phyloP scores from a whole-genome alignment of 2,888 invertebrate genomes.

The Stenchaetothrips biformis region DNA sequence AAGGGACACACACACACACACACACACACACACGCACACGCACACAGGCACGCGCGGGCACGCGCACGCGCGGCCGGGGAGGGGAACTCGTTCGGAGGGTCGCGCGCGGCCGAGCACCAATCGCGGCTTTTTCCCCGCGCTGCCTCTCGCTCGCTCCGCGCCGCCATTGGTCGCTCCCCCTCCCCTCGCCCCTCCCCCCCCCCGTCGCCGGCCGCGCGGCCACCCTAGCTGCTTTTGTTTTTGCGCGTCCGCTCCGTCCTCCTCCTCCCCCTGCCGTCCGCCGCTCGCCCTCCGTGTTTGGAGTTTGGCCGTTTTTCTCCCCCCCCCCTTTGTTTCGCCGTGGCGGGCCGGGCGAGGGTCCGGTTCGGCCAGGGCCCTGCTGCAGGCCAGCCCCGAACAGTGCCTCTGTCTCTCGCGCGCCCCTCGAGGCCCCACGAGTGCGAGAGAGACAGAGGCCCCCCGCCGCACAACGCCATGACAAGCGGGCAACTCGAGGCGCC shows the following conservation, averaged over 20 bases:
- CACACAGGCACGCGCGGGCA: no score
- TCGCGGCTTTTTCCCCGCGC: slow-evolving; percentile 1
- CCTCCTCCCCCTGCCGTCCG: not conserved
- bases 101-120: not conserved
- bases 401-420: no score
- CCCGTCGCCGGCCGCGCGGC: not conserved
- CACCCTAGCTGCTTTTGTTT: not conserved
- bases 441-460: no score
- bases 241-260: not conserved
- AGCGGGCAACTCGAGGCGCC: no score
- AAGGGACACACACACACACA: not conserved
- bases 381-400: no score
- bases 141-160: not conserved
- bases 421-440: no score
- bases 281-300: not conserved
- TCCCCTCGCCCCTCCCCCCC: not conserved
- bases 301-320: not conserved
- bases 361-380: no score
- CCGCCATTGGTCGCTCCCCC: not conserved
- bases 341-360: no score
- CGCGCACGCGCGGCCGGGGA: not conserved
- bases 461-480: not conserved
- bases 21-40: no score
- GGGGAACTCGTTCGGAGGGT: not conserved
- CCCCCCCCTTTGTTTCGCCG: not conserved